Evolutionary conservation across 2,888 invertebrate genomes (phyloP), one percentile per base, ranked within the genome.

Genomic region (Drosophila borborema): DNA sequence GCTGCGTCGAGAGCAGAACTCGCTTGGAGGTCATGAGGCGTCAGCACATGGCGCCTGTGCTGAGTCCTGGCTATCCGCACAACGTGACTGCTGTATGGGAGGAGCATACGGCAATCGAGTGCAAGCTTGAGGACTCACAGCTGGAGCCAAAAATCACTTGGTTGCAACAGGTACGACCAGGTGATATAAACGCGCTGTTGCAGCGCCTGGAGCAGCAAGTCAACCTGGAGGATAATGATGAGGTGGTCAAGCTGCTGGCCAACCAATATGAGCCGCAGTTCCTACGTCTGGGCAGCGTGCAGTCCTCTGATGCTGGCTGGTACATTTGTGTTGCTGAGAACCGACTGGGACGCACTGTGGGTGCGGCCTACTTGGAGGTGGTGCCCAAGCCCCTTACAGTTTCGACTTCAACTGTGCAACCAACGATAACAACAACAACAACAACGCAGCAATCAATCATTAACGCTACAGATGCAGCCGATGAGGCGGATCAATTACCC

Each of bases 291-390:
- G 94, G 95, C 77, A 98, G 98, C 92, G 97, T 98, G 0, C 97
- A 97, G 0, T 94, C 96, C 76, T 96, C 96, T 46, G 97, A 99
- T 89, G 97, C 97, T 91, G 99, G 99, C 3, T 98, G 98, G 97
- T 99, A 99, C 91, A 97, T 98, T 0, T 99, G 99, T 91, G 95
- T 98, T 0, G 99, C 98, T 0, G 95, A 97, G 23, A 99, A 99
- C 92, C 95, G 95, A 48, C 94, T 98, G 16, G 99, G 99, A 0
- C 95, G 95, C 66, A 95, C 96, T 0, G 94, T 95, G 28, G 96
- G 96, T 46, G 96, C 95, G 83, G 98, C 97, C 58, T 98, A 97
- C 92, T 94, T 99, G 18, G 94, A 95, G 62, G 97, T 98, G 3
- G 23, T 64, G 4, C 5, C 67, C 53, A 48, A 12, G 9, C 10